Conservation (phyloP, 2,797 vertebrate species). For the Paguma larvata region DNA sequence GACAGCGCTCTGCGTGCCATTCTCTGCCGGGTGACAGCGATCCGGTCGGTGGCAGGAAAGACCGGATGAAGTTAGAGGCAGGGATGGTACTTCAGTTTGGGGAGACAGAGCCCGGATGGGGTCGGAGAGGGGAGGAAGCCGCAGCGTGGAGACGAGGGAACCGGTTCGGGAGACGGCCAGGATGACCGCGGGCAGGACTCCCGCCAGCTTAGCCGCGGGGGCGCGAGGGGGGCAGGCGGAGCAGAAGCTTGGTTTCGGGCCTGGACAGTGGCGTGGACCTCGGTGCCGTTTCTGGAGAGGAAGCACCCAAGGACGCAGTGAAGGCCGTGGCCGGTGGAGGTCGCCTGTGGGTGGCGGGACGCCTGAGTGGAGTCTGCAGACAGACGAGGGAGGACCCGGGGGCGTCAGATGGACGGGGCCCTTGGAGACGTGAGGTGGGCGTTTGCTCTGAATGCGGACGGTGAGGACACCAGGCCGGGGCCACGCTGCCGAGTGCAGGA, state of each 20-base stretch:
- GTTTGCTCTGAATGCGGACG: not conserved
- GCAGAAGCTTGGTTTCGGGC: not conserved
- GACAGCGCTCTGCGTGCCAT: accelerated
- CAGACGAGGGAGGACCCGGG: not conserved
- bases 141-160: accelerated
- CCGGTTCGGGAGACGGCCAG: accelerated
- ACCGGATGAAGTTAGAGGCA: not conserved
- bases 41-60: not conserved
- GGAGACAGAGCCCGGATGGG: accelerated
- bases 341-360: accelerated
- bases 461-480: not conserved
- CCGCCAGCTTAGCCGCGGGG: not conserved
- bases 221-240: not conserved
- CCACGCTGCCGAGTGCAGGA: accelerated
- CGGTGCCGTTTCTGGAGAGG: accelerated
- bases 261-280: accelerated
- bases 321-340: not conserved
- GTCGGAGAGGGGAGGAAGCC: not conserved
- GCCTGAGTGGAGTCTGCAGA: accelerated
- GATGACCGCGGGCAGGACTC: accelerated
- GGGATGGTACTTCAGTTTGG: accelerated
- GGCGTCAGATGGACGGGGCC: not conserved
- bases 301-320: not conserved
- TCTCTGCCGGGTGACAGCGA: accelerated
- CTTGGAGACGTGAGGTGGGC: accelerated